Evolutionary conservation across 2,113 vertebrate genomes (phyloP).

Genomic region (Menidia beryllina): DNA sequence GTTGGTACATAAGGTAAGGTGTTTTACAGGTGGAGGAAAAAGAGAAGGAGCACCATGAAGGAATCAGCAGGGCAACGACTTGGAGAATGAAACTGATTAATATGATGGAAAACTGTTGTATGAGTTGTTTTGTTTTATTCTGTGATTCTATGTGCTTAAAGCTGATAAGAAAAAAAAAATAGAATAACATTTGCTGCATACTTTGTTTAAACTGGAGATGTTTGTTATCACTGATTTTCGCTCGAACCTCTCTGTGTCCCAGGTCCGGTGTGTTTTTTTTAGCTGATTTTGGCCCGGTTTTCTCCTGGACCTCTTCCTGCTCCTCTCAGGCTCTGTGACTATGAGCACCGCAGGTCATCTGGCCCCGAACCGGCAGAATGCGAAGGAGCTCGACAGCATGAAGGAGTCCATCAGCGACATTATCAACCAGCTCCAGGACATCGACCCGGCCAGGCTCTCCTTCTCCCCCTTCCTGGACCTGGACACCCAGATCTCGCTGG

Average conservation of each 20-base stretch:
- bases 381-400: slow-evolving; percentile 81
- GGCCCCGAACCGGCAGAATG: slow-evolving; percentile 67
- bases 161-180: neutral
- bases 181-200: no score
- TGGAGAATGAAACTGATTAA: no score
- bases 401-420: slow-evolving; percentile 84
- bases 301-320: slow-evolving; percentile 26
- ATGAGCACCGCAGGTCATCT: slow-evolving; percentile 79
- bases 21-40: neutral
- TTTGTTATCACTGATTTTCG: slow-evolving; percentile 1
- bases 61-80: no score
- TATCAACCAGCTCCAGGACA: slow-evolving; percentile 84
- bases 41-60: neutral
- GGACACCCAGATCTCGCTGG: slow-evolving; percentile 85
- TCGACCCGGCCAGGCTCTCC: slow-evolving; percentile 82
- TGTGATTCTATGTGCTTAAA: no score
- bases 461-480: slow-evolving; percentile 85
- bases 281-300: slow-evolving; percentile 12
- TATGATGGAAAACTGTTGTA: no score
- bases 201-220: neutral
- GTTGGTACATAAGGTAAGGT: neutral
- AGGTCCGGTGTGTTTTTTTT: slow-evolving; percentile 33
- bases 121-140: no score
- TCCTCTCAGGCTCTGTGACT: slow-evolving; percentile 62
- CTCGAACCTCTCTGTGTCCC: neutral